Conservation (phyloP, 2,888 invertebrate genomes). For the Chymomyza procnemis region DNA sequence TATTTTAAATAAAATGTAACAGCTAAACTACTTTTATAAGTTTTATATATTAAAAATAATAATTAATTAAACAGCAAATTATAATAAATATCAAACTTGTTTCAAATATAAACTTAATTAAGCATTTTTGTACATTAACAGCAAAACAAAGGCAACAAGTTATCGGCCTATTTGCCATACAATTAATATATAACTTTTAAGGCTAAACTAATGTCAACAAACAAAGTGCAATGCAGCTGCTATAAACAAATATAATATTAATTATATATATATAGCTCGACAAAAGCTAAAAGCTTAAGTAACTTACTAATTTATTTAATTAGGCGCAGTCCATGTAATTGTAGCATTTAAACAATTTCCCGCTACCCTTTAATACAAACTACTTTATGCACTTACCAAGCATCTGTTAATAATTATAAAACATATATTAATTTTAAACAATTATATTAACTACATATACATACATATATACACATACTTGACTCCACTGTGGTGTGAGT, state of each 20-base stretch:
- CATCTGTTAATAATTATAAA: conserved; percentile 8
- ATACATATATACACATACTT: neutral
- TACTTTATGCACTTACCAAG: neutral
- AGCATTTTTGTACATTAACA: too few species aligned
- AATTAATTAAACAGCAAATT: neutral
- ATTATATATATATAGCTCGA: neutral
- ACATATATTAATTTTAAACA: neutral
- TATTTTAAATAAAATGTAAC: neutral
- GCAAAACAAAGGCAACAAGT: neutral
- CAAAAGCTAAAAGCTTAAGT: neutral
- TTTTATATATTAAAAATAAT: neutral
- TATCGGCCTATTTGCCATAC: neutral
- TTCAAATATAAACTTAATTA: neutral
- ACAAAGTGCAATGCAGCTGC: neutral
- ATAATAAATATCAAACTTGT: neutral
- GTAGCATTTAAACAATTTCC: neutral
- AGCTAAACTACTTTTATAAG: neutral
- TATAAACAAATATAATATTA: neutral
- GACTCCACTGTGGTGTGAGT: neutral
- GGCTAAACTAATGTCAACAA: neutral
- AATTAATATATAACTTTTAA: neutral
- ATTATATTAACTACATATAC: too few species aligned
- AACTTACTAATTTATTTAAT: neutral
- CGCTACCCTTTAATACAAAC: neutral
- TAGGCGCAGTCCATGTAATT: neutral